Conservation (phyloP, 2,113 vertebrate species). For the Atherinomorus stipes region DNA sequence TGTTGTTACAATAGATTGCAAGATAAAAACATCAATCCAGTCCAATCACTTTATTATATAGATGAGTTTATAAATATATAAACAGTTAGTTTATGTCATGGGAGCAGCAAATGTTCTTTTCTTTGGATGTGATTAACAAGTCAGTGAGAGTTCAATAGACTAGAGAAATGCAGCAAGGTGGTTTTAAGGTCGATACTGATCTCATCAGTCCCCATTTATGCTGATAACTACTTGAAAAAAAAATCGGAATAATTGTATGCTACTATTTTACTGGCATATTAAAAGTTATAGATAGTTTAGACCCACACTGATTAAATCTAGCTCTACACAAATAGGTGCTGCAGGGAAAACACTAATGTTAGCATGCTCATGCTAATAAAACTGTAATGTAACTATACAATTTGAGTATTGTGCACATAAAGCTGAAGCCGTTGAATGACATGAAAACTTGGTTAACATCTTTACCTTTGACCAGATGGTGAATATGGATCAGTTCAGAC, state of each 20-base stretch:
- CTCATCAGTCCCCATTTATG: neutral
- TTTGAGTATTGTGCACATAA: neutral
- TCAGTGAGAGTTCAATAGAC: constrained; percentile 11
- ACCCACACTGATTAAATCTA: neutral
- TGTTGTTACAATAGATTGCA: constrained; percentile 18
- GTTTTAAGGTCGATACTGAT: neutral
- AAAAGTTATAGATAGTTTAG: neutral
- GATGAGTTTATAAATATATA: no score
- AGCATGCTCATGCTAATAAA: no score
- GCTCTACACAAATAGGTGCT: neutral
- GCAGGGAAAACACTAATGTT: neutral
- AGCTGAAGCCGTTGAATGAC: neutral
- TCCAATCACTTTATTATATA: no score
- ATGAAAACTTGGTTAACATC: no score
- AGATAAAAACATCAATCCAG: constrained; percentile 11
- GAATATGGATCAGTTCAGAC: no score
- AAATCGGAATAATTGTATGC: neutral
- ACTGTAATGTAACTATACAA: no score
- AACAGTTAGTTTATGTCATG: neutral
- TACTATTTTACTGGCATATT: neutral
- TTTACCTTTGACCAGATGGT: no score
- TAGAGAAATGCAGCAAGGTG: neutral
- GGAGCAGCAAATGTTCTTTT: neutral
- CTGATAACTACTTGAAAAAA: neutral
- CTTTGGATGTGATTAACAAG: constrained; percentile 13